Conservation (phyloP, 2,113 vertebrate species). For the Cyanoderma ruficeps region DNA sequence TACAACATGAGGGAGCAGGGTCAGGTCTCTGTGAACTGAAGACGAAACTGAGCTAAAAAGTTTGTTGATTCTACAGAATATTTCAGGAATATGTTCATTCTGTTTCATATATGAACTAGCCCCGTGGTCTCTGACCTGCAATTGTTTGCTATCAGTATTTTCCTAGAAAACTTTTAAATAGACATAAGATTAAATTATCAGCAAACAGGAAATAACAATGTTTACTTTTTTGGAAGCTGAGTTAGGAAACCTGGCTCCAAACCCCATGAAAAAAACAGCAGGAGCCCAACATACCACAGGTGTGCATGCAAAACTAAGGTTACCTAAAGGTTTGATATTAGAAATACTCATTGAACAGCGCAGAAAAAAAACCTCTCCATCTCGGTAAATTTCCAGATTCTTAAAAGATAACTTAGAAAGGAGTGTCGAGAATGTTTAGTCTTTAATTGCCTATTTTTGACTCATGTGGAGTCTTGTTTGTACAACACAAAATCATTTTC, state of each 20-base stretch:
- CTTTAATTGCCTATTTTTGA: not conserved
- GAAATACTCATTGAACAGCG: not conserved
- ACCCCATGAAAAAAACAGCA: not conserved
- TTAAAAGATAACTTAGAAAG: not conserved
- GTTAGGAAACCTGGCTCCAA: not conserved
- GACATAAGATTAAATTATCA: not conserved
- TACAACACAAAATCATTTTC: not conserved
- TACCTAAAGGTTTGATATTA: not conserved
- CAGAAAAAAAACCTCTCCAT: accelerated
- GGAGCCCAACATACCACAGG: not conserved
- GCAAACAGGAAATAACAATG: not conserved
- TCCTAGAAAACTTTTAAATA: not conserved
- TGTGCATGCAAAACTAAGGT: not conserved
- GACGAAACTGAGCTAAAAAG: not conserved
- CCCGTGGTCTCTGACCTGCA: not conserved
- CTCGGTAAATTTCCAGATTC: not conserved
- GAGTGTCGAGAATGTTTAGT: not conserved
- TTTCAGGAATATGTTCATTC: not conserved
- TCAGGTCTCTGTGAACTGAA: not conserved
- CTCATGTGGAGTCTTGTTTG: not conserved
- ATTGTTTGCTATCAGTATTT: not conserved
- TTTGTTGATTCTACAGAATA: not conserved
- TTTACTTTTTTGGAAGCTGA: not conserved
- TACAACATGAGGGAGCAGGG: not conserved
- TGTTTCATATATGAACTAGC: not conserved